These are phyloP conservation scores for Chiloscyllium punctatum DNA, from an alignment of 2,797 vertebrate genomes.

Conservation along the genomic window DNA sequence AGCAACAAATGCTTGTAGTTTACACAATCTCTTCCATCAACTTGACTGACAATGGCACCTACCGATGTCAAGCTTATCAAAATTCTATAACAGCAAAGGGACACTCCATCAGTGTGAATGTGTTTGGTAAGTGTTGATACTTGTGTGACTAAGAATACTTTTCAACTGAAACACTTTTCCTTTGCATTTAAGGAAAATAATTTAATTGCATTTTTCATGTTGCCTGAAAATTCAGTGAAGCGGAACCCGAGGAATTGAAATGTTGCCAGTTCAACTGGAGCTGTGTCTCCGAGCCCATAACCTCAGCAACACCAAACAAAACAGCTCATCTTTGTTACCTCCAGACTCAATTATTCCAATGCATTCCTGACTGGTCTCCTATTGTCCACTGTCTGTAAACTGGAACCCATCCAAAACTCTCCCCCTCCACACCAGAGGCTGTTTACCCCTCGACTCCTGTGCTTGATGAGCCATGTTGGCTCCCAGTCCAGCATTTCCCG, in stretches of 20 bases:
- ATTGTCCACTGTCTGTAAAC: neutral
- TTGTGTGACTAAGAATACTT: neutral
- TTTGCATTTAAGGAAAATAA: neutral
- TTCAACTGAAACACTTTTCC: neutral
- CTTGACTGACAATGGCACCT: neutral
- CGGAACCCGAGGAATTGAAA: neutral
- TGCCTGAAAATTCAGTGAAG: neutral
- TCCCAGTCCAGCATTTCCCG: neutral
- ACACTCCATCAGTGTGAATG: neutral
- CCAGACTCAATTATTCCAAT: neutral
- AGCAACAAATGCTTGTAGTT: neutral
- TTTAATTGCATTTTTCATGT: neutral
- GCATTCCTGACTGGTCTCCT: neutral
- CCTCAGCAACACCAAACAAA: neutral
- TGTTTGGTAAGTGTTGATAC: neutral
- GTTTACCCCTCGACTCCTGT: neutral
- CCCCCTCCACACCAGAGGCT: neutral
- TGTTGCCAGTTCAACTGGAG: neutral
- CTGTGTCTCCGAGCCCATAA: neutral
- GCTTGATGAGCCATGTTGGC: neutral
- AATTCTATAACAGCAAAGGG: fast-evolving
- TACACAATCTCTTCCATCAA: neutral
- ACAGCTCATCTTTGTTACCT: neutral
- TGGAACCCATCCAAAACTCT: neutral
- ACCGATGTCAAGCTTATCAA: neutral